Evolutionary conservation across 2,888 invertebrate species (phyloP), one percentile per base, ranked within the genome.

Genomic region (Emmelina monodactyla): DNA sequence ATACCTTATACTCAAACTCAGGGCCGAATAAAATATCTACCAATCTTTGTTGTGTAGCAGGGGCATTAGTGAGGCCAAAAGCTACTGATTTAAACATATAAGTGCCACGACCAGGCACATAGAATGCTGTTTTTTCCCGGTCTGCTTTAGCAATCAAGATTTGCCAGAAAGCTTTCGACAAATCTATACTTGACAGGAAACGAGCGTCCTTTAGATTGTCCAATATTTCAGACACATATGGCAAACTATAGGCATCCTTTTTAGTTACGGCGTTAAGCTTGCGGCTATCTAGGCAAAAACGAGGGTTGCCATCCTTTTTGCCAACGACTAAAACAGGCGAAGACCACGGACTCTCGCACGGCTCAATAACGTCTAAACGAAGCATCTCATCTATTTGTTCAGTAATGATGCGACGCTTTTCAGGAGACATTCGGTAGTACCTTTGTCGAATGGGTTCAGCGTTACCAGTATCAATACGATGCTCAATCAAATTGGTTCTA

Each of bases 391-490:
- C 39, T 1, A 39, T 25, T 22, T 42, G 33, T 19, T 42, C 37
- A 13, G 9, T 22, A 5, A 40, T 2, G 2, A 41, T 41, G 4
- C 34, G 19, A 28, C 40, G 41, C 31, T 45, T 45, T 30, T 42
- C 44, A 1, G 44, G 45, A 2, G 47, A 45, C 32, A 47, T 32
- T 1, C 43, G 12, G 22, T 45, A 45, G 14, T 38, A 29, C 3
- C 47, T 29, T 14, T 49, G 48, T 6, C 43, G 19, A n/a, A 50
- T 44, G 9, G 49, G 49, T n/a, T n/a, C 3, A 4, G 41, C 22
- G 16, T 47, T 38, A 1, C 49, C 50, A 2, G 51, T 52, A 33
- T 50, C 41, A 10, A 50, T 52, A 1, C 12, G 28, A 32, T 52
- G 50, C 1, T 25, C 31, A 9, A 49, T 36, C 4, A 50, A 31